Evolutionary conservation across 2,113 vertebrate species (phyloP).

Genomic region (Probosciger aterrimus): DNA sequence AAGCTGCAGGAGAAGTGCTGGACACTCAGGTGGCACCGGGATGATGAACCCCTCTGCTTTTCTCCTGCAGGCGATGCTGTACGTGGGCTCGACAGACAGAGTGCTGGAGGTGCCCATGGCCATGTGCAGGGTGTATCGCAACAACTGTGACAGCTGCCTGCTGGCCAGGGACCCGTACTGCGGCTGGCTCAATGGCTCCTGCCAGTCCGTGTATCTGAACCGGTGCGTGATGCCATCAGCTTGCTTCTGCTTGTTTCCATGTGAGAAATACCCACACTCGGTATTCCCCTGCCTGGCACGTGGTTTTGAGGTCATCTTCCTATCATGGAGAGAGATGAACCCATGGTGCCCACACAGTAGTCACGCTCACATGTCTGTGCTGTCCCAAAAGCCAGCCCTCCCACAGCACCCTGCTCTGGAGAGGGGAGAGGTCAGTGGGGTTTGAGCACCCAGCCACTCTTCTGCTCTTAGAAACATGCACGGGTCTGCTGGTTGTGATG

Average conservation of each 20-base stretch:
- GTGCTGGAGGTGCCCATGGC: slow-evolving; percentile 72
- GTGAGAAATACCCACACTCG: accelerated
- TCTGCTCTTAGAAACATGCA: neutral
- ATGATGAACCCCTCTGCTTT: neutral
- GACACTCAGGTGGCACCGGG: accelerated
- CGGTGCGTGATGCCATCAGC: neutral
- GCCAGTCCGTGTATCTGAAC: slow-evolving; percentile 37
- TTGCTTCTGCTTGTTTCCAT: accelerated
- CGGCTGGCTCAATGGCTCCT: slow-evolving; percentile 60
- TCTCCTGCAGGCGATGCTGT: slow-evolving; percentile 63
- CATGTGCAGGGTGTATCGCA: slow-evolving; percentile 63
- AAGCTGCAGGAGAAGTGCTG: neutral
- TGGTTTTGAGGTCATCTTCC: neutral
- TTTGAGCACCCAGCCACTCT: neutral
- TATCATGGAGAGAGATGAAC: neutral
- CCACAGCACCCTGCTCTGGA: neutral
- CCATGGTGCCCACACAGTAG: neutral
- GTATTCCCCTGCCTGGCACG: accelerated
- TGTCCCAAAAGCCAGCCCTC: accelerated
- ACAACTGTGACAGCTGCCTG: slow-evolving; percentile 72
- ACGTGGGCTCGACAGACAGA: slow-evolving; percentile 58
- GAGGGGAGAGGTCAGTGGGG: neutral
- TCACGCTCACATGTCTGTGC: accelerated
- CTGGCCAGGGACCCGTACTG: slow-evolving; percentile 77
- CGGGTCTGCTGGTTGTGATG: neutral